These are phyloP conservation scores for Dendronephthya gigantea DNA, from an alignment of 64 coral and sea anemone genomes.

Conservation along the genomic window DNA sequence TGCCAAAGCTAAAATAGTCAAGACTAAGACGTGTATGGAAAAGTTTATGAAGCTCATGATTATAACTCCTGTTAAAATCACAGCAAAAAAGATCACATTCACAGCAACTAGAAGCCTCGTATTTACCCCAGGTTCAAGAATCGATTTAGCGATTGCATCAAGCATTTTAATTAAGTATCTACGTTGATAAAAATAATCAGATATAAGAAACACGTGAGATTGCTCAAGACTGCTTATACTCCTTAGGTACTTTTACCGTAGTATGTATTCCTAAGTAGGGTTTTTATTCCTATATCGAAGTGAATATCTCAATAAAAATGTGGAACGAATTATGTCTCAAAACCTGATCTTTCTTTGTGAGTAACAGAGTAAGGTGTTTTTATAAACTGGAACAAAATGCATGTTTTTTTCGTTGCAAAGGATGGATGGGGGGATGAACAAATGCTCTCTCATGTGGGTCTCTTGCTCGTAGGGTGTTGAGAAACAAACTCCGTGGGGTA, in stretches of 20 bases:
- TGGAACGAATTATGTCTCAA: too few species aligned
- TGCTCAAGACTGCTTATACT: background rate
- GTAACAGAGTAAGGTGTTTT: too few species aligned
- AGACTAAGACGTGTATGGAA: background rate
- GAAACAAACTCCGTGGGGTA: background rate
- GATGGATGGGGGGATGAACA: too few species aligned
- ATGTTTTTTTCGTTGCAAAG: too few species aligned
- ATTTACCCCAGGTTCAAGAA: background rate
- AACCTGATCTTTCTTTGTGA: too few species aligned
- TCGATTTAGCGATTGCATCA: background rate
- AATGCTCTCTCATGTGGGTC: background rate
- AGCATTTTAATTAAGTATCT: background rate
- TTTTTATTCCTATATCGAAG: too few species aligned
- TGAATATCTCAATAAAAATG: too few species aligned
- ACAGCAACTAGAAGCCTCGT: background rate
- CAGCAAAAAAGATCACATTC: background rate
- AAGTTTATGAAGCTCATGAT: background rate
- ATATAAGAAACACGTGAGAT: too few species aligned
- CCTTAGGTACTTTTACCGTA: background rate
- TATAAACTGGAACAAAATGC: too few species aligned
- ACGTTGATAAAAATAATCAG: too few species aligned
- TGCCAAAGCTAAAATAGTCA: background rate
- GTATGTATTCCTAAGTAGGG: too few species aligned
- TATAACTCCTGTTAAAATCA: background rate
- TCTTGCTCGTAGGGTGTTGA: background rate